phyloP scores from a whole-genome alignment of 2,888 invertebrate species.

The Harpalus rubripes region DNA sequence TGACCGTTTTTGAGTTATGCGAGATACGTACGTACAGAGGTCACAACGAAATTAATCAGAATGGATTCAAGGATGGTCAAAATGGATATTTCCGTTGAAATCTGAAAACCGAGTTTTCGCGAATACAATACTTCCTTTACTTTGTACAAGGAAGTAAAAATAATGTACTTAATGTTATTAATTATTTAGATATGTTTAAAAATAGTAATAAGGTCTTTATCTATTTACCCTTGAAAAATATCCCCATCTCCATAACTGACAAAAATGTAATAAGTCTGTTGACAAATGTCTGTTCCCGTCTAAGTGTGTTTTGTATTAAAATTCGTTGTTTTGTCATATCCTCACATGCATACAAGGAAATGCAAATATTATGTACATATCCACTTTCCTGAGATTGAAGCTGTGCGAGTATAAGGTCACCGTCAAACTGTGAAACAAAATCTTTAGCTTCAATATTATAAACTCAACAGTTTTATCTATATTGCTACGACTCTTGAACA shows the following conservation, averaged over 20 bases:
- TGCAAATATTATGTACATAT: slow-evolving; percentile 46
- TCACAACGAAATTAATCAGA: too few relatives aligned
- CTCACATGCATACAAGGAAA: slow-evolving; percentile 17
- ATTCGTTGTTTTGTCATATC: slow-evolving; percentile 12
- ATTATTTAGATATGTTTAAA: too few relatives aligned
- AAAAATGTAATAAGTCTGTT: background rate
- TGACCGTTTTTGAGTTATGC: too few relatives aligned
- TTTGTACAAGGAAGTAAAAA: too few relatives aligned
- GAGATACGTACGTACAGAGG: too few relatives aligned
- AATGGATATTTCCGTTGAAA: too few relatives aligned
- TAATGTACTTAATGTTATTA: too few relatives aligned
- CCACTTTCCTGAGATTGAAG: slow-evolving; percentile 33
- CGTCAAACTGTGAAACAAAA: slow-evolving; percentile 8
- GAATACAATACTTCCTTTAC: too few relatives aligned
- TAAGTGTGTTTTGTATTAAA: background rate
- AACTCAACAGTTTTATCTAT: background rate
- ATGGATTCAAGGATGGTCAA: too few relatives aligned
- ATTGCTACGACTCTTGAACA: background rate
- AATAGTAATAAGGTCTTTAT: too few relatives aligned
- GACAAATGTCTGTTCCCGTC: background rate
- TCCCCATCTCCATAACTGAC: background rate
- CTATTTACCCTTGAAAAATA: background rate
- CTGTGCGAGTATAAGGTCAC: slow-evolving; percentile 24
- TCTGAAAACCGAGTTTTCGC: too few relatives aligned
- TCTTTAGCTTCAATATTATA: slow-evolving; percentile 17